Evolutionary conservation across 2,888 invertebrate genomes (phyloP).

Genomic region (Nesidiocoris tenuis): DNA sequence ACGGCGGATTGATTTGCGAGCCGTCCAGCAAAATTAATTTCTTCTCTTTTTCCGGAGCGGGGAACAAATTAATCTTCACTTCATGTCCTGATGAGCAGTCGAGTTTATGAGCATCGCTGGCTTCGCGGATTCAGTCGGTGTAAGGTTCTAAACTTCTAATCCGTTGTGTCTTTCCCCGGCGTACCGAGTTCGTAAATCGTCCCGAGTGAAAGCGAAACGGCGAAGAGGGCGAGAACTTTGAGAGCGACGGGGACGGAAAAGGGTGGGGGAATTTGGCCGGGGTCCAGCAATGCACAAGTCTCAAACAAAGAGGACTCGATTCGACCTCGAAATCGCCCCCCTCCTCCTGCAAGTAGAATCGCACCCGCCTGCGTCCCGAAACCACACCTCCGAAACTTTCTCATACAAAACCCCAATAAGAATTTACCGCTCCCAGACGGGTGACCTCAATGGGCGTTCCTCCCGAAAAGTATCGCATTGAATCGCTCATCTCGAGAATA

Average conservation of each 20-base stretch:
- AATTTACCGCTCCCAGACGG: not conserved
- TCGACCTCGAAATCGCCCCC: not conserved
- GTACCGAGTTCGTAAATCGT: slow-evolving; percentile 25
- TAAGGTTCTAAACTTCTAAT: too few relatives aligned
- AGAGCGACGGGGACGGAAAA: not conserved
- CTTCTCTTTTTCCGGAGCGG: too few relatives aligned
- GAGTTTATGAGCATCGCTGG: too few relatives aligned
- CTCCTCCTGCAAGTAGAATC: not conserved
- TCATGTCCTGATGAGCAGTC: too few relatives aligned
- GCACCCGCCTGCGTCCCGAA: not conserved
- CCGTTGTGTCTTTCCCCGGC: too few relatives aligned
- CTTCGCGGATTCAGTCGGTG: too few relatives aligned
- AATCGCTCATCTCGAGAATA: too few relatives aligned
- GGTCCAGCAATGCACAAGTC: slow-evolving; percentile 2
- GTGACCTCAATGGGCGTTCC: too few relatives aligned
- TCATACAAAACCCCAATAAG: not conserved
- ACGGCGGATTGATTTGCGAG: too few relatives aligned
- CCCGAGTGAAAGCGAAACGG: not conserved
- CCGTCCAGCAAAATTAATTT: too few relatives aligned
- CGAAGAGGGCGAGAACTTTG: slow-evolving; percentile 1
- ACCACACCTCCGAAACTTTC: not conserved
- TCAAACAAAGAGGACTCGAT: not conserved
- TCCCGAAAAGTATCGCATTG: too few relatives aligned
- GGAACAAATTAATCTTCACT: too few relatives aligned
- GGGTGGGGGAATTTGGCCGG: slow-evolving; percentile 9